Conservation (phyloP, 2,113 vertebrate species). For the Petrocephalus microphthalmus region DNA sequence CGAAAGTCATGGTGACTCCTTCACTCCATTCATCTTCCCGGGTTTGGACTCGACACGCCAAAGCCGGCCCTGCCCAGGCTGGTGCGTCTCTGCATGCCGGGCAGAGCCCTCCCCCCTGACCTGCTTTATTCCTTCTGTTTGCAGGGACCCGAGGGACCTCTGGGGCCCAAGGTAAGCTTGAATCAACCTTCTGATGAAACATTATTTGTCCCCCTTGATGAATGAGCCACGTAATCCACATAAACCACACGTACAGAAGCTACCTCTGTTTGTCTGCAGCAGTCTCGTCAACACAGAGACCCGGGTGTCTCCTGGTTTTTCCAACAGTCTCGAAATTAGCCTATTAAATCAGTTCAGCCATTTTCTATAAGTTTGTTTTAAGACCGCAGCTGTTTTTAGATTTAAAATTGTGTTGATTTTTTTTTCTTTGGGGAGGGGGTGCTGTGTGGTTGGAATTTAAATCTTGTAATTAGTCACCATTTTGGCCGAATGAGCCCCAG, state of each 20-base stretch:
- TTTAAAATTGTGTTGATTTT: background rate
- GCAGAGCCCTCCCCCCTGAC: slow-evolving; percentile 57
- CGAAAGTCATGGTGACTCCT: slow-evolving; percentile 41
- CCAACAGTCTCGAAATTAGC: background rate
- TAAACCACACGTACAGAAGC: background rate
- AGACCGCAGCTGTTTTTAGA: background rate
- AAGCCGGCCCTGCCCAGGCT: slow-evolving; percentile 35
- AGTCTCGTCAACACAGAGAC: background rate
- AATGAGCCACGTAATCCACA: background rate
- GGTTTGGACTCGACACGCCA: slow-evolving; percentile 41
- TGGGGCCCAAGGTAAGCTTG: slow-evolving; percentile 77
- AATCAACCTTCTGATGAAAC: background rate
- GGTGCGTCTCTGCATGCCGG: slow-evolving; percentile 42
- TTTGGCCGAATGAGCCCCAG: background rate
- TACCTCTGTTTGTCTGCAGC: background rate
- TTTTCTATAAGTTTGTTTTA: background rate
- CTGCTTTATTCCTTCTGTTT: slow-evolving; percentile 53
- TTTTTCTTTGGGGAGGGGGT: background rate
- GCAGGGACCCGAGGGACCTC: slow-evolving; percentile 85
- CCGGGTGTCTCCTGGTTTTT: background rate
- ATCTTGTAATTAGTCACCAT: background rate
- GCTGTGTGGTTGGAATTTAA: background rate
- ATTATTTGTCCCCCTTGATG: background rate
- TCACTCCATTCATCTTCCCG: slow-evolving; percentile 30
- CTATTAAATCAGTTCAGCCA: background rate